A percentile compares a stretch with the other conserved stretches of the same genome.
Conservation (phyloP, 2,113 vertebrate genomes). For the Sterna hirundo region DNA sequence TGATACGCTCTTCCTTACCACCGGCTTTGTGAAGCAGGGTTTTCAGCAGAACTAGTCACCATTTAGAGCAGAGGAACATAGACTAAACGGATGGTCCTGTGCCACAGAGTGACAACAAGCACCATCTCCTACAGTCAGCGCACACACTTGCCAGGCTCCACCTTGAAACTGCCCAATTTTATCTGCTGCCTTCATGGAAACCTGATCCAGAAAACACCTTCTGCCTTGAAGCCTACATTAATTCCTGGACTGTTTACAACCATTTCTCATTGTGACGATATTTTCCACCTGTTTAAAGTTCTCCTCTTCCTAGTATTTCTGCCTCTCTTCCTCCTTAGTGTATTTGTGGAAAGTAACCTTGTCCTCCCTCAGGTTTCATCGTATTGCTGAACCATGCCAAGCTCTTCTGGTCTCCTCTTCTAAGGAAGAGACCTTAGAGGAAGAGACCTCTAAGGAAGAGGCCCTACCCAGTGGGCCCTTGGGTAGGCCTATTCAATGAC, state of each 20-base stretch:
- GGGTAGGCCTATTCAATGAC: neutral
- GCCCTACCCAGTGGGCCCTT: neutral
- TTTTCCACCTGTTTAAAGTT: neutral
- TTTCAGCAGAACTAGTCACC: neutral
- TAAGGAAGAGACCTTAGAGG: neutral
- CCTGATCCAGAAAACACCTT: neutral
- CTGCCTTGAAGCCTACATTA: neutral
- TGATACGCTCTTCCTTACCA: neutral
- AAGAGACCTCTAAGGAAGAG: no score
- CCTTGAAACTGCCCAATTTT: neutral
- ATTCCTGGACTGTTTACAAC: neutral
- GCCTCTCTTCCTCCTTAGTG: neutral
- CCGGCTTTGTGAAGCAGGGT: neutral
- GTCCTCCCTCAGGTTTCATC: neutral
- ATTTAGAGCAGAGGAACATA: neutral
- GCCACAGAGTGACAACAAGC: neutral
- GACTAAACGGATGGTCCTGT: neutral
- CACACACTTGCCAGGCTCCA: neutral
- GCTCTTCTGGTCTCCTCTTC: neutral
- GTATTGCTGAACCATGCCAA: neutral
- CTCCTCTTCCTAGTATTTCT: neutral
- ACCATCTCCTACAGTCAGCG: neutral
- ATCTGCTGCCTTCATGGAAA: neutral
- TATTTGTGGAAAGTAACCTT: neutral
- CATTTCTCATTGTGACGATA: neutral